These are phyloP conservation scores for Thripadectes ignobilis DNA, from an alignment of 2,797 vertebrate genomes.

Conservation along the genomic window DNA sequence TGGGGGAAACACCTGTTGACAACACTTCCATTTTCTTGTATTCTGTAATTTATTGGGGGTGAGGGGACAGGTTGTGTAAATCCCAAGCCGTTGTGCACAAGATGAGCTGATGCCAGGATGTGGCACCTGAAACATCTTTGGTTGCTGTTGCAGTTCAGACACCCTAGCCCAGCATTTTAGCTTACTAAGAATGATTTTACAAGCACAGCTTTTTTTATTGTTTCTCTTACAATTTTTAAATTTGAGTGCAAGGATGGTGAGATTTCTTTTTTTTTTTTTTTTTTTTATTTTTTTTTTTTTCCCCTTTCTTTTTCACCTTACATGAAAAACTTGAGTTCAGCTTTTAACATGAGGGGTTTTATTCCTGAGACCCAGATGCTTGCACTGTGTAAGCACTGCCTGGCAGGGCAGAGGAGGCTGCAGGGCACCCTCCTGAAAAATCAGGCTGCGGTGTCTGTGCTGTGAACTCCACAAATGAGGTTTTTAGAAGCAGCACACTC, in stretches of 20 bases:
- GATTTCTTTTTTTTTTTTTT: too few relatives aligned
- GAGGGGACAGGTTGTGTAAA: not conserved
- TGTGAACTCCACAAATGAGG: not conserved
- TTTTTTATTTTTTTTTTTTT: too few relatives aligned
- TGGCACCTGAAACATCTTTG: not conserved
- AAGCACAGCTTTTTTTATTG: not conserved
- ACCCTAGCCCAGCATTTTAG: too few relatives aligned
- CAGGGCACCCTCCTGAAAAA: not conserved
- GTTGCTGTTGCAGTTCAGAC: not conserved
- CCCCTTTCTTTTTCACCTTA: not conserved
- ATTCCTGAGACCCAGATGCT: not conserved
- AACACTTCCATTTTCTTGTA: not conserved
- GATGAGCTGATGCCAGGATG: not conserved
- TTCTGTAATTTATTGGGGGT: not conserved
- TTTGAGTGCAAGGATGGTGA: not conserved
- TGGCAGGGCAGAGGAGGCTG: not conserved
- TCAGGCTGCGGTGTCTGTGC: not conserved
- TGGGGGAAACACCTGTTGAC: not conserved
- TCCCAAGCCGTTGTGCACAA: fast-evolving
- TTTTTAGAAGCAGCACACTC: not conserved
- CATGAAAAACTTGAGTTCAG: not conserved
- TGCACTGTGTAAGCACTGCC: not conserved
- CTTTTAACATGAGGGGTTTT: too few relatives aligned
- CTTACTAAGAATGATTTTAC: not conserved
- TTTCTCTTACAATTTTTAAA: not conserved